phyloP scores from a whole-genome alignment of 2,797 vertebrate species.

The Lutjanus campechanus region DNA sequence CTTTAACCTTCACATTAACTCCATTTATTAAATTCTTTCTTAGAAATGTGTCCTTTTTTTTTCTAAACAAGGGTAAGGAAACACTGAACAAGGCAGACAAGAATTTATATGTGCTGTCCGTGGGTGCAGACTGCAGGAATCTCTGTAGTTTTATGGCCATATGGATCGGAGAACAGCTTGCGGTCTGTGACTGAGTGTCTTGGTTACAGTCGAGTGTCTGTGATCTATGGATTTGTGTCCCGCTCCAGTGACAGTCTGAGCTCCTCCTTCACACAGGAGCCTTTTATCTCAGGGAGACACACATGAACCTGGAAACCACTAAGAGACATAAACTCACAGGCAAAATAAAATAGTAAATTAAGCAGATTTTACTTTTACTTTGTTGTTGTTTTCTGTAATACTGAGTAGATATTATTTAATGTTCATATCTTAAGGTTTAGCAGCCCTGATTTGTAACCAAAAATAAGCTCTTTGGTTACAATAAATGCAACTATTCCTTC shows the following conservation, averaged over 20 bases:
- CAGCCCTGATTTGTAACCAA: not conserved
- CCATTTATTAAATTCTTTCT: not conserved
- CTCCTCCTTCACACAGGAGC: conserved; percentile 64
- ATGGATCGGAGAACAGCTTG: conserved; percentile 66
- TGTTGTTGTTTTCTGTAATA: not conserved
- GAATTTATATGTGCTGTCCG: conserved; percentile 67
- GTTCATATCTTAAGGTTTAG: not conserved
- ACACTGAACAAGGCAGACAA: conserved; percentile 39
- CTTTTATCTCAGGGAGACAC: conserved; percentile 52
- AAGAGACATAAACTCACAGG: conserved; percentile 9
- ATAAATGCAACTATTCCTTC: not conserved
- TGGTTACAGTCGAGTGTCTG: conserved; percentile 76
- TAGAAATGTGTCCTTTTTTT: not conserved
- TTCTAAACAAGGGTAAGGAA: conserved; percentile 29
- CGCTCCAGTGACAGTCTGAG: conserved; percentile 62
- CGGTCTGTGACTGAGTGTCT: conserved; percentile 65
- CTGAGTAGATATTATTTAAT: not conserved
- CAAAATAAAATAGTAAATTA: not conserved
- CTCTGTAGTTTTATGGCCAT: conserved; percentile 71
- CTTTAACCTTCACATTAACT: not conserved
- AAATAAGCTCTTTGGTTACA: not conserved
- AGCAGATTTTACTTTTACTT: not conserved
- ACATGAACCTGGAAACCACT: conserved; percentile 40
- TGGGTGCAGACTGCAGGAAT: conserved; percentile 59
- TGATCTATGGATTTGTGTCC: conserved; percentile 76